Evolutionary conservation across 1,140 invertebrate genomes (phyloP).

Genomic region (Pteromalus puparum): DNA sequence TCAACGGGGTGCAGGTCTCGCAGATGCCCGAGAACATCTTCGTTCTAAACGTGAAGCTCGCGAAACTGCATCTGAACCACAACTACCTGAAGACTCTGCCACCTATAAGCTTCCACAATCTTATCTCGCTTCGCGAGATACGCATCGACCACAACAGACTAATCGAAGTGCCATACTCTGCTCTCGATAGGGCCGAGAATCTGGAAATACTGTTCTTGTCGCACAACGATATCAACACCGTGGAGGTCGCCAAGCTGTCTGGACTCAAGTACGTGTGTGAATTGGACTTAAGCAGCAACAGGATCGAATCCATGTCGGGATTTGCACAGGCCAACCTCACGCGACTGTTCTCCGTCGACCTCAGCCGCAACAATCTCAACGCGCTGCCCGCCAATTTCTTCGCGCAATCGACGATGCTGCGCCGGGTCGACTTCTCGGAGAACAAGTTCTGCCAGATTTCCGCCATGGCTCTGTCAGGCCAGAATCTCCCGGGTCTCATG

Average conservation of each 20-base stretch:
- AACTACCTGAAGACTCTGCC: constrained; percentile 82
- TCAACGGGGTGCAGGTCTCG: constrained; percentile 82
- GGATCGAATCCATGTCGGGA: constrained; percentile 85
- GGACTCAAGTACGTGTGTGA: constrained; percentile 83
- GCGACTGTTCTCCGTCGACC: constrained; percentile 82
- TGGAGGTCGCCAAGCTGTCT: constrained; percentile 86
- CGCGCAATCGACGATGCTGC: constrained; percentile 81
- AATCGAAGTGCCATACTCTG: constrained; percentile 84
- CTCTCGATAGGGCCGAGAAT: constrained; percentile 83
- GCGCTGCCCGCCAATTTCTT: constrained; percentile 90
- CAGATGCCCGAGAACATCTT: constrained; percentile 83
- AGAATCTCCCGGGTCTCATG: constrained; percentile 82
- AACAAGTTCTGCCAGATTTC: constrained; percentile 91
- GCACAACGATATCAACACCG: constrained; percentile 81
- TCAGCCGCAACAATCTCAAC: constrained; percentile 84
- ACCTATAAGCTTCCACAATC: constrained; percentile 80
- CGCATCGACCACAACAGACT: constrained; percentile 84
- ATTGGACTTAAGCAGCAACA: constrained; percentile 86
- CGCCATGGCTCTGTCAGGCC: constrained; percentile 84
- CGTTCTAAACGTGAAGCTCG: constrained; percentile 83
- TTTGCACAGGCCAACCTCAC: constrained; percentile 85
- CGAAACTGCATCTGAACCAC: constrained; percentile 82
- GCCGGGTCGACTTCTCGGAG: constrained; percentile 85
- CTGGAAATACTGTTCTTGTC: constrained; percentile 85
- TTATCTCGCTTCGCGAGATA: constrained; percentile 85